phyloP scores from a whole-genome alignment of 1,140 invertebrate genomes.

The Luehdorfia chinensis region DNA sequence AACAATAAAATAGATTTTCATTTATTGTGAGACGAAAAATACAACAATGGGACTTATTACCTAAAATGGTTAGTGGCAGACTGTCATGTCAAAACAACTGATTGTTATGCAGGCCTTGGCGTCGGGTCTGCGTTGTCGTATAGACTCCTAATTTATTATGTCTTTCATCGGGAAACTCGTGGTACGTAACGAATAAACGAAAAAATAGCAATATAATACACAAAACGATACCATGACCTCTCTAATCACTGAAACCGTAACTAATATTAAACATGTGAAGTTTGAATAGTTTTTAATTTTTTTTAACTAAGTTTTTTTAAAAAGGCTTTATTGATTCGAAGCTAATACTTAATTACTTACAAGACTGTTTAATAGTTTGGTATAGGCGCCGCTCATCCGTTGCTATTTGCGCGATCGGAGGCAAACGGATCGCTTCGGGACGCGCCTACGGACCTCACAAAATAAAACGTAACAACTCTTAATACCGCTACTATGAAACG shows the following conservation, averaged over 20 bases:
- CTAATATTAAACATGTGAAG: constrained; percentile 70
- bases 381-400: constrained; percentile 17
- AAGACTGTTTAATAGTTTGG: constrained; percentile 72
- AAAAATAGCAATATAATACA: constrained; percentile 65
- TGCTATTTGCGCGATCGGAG: too few species aligned
- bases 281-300: constrained; percentile 64
- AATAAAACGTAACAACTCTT: constrained; percentile 71
- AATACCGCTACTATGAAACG: constrained; percentile 74
- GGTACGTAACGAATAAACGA: constrained; percentile 71
- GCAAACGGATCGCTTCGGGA: constrained; percentile 16
- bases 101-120: constrained; percentile 41
- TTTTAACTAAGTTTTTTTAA: constrained; percentile 72
- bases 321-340: constrained; percentile 74
- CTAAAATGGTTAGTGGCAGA: constrained; percentile 76
- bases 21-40: constrained; percentile 77
- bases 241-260: constrained; percentile 69
- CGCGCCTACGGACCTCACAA: constrained; percentile 41
- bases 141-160: constrained; percentile 68
- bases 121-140: constrained; percentile 23
- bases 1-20: constrained; percentile 77
- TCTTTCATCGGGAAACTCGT: constrained; percentile 74
- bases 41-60: constrained; percentile 76
- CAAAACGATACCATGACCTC: constrained; percentile 67
- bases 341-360: constrained; percentile 76
- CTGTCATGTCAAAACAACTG: constrained; percentile 72